Evolutionary conservation across 2,797 vertebrate genomes (phyloP).

Genomic region (Perdix hodgsoniae): DNA sequence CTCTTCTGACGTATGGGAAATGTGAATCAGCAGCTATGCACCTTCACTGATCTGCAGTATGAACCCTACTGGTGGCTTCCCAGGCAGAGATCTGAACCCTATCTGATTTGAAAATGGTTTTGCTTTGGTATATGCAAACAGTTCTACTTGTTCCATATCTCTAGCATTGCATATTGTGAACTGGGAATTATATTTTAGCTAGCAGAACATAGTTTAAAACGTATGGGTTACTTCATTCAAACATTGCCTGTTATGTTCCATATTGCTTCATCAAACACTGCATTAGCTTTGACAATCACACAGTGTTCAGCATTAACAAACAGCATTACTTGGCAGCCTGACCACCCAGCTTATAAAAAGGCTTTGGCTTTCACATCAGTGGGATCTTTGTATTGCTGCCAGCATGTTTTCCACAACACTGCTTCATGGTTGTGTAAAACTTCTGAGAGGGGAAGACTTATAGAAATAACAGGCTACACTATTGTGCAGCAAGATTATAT

Average conservation of each 20-base stretch:
- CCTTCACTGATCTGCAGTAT: not conserved
- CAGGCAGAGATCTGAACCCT: not conserved
- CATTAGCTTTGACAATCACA: constrained; percentile 18
- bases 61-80: not conserved
- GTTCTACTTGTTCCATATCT: not conserved
- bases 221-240: not conserved
- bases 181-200: not conserved
- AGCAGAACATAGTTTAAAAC: not conserved
- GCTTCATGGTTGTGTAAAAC: constrained; percentile 59
- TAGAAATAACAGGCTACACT: constrained; percentile 31
- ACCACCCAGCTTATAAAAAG: constrained; percentile 51
- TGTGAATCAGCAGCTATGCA: not conserved
- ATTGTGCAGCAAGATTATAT: constrained; percentile 18
- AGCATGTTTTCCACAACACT: constrained; percentile 49
- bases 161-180: not conserved
- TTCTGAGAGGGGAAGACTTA: constrained; percentile 48
- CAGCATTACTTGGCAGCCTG: constrained; percentile 56
- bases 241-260: not conserved
- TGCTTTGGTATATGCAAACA: not conserved
- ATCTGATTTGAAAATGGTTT: not conserved
- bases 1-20: not conserved
- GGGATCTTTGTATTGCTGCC: constrained; percentile 66
- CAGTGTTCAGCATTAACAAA: constrained; percentile 41
- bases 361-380: constrained; percentile 66
- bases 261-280: not conserved